A percentile compares a stretch with the other conserved stretches of the same genome.
phyloP scores from a whole-genome alignment of 2,113 vertebrate species.

The Microcebus lehilahytsara region DNA sequence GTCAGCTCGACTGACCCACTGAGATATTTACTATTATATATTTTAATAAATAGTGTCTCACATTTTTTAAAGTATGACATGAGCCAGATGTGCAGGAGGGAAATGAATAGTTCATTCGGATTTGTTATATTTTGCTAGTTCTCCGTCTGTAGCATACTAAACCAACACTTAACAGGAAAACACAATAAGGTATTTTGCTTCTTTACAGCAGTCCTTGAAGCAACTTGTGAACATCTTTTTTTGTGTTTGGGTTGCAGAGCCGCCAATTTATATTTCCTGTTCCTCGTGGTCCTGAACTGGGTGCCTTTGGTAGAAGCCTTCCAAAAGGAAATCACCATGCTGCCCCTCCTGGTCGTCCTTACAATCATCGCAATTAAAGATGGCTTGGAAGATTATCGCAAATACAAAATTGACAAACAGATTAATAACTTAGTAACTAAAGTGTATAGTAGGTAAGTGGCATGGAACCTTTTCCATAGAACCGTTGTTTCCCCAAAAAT shows the following conservation, averaged over 20 bases:
- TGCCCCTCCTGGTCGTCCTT: slow-evolving; percentile 94
- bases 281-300: slow-evolving; percentile 96
- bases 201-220: neutral
- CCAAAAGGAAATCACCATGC: slow-evolving; percentile 98
- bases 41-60: neutral
- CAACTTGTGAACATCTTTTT: neutral
- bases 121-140: neutral
- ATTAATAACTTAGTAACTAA: slow-evolving; percentile 92
- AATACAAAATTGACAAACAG: slow-evolving; percentile 92
- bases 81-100: neutral
- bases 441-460: slow-evolving; percentile 92
- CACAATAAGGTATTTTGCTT: neutral
- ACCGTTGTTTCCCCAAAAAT: no score
- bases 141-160: neutral
- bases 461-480: neutral
- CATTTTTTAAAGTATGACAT: neutral
- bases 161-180: neutral
- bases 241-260: slow-evolving; percentile 83
- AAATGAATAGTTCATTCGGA: neutral
- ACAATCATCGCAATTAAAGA: slow-evolving; percentile 94
- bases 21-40: neutral
- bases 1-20: neutral
- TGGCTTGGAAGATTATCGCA: slow-evolving; percentile 95
- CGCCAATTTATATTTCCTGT: slow-evolving; percentile 98
- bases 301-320: slow-evolving; percentile 98